These are phyloP conservation scores for Glandiceps talaboti DNA, from an alignment of 53 echinoderm and acorn worm species.

Conservation along the genomic window DNA sequence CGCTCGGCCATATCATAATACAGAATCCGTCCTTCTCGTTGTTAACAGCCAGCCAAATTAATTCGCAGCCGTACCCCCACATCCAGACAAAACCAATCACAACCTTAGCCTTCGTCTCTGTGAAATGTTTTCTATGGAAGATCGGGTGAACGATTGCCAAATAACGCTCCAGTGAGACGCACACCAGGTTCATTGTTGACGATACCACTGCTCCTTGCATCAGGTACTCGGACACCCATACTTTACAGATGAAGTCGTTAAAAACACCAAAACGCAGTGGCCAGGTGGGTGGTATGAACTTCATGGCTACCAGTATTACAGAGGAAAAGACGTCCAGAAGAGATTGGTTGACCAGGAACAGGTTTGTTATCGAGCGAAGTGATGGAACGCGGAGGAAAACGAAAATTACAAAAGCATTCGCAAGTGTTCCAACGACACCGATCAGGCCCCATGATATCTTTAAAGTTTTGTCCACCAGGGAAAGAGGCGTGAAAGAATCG, in stretches of 20 bases:
- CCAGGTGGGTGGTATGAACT: background rate
- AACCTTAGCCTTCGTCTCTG: background rate
- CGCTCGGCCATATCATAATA: background rate
- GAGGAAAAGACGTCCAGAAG: background rate
- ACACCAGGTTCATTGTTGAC: background rate
- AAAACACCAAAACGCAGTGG: background rate
- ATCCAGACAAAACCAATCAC: background rate
- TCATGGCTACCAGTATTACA: background rate
- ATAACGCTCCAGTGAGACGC: background rate
- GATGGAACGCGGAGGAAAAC: background rate
- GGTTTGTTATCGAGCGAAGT: background rate
- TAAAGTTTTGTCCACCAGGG: background rate
- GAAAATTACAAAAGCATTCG: background rate
- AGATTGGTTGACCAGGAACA: background rate
- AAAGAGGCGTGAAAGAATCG: background rate
- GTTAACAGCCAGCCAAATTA: background rate
- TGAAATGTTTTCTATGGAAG: background rate
- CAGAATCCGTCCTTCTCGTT: background rate
- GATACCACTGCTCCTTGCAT: background rate
- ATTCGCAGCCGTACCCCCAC: background rate
- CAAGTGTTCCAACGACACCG: background rate
- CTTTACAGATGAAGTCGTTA: background rate
- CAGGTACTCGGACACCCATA: background rate
- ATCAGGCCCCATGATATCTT: background rate
- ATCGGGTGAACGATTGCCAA: background rate